Evolutionary conservation across 2,888 invertebrate genomes (phyloP), one percentile per base, ranked within the genome.

Genomic region (Philaethria dido): DNA sequence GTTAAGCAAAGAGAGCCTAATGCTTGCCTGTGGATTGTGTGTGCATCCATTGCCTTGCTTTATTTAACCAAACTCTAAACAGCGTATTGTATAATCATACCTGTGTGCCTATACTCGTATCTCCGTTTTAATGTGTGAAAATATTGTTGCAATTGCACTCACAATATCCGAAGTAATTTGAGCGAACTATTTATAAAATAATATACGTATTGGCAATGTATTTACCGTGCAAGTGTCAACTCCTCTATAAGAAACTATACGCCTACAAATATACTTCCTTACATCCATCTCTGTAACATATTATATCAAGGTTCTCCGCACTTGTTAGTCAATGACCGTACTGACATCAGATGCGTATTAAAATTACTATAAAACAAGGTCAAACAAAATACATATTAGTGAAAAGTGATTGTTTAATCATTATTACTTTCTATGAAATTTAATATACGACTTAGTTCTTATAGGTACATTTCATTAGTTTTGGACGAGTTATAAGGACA

Each of bases 161-260:
- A 55, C 76, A 77, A 77, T 76, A 73, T 76, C 76, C 70, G 75
- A 78, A 77, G 77, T 78, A 81, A 80, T 81, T 77, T 80, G 78
- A 72, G 77, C 82, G 80, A 83, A 87, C 85, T 90, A 89, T 89
- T 90, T 90, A 87, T 90, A 88, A 89, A 90, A 86, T 87, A 85
- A 84, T 87, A 88, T 88, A 83, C 70, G 73, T 81, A 85, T 82
- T 81, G 78, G 83, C 86, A 91, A 90, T 91, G 89, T 91, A 22
- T 90, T 88, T 87, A 91, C 89, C 89, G 91, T 84, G 78, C 76
- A 77, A 80, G 75, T 71, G 83, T 75, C 80, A 82, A 80, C 89
- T 89, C 89, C 90, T 88, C 81, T 79, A 82, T 80, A 80, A 77
- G 81, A 80, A 81, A 80, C 79, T 80, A 81, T 79, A 82, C 80